These are phyloP conservation scores for Synergus gifuensis DNA, from an alignment of 2,888 invertebrate species.

Conservation along the genomic window DNA sequence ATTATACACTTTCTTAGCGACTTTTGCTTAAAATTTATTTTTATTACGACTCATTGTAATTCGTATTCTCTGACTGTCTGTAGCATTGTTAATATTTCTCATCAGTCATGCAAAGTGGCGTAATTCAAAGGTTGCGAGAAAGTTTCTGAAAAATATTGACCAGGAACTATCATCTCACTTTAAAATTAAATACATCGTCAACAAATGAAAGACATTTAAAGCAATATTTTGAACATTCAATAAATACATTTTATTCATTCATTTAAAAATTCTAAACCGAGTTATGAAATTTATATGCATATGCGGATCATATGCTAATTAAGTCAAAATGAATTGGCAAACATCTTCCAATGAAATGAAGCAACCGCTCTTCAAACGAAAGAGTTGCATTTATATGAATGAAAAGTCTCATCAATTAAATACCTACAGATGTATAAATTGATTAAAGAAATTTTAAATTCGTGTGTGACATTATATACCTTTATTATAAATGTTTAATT, in stretches of 20 bases:
- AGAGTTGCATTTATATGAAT: background rate
- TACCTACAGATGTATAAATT: background rate
- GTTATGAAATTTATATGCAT: conserved; percentile 1
- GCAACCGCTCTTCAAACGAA: background rate
- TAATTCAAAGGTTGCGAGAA: conserved; percentile 29
- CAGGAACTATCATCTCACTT: background rate
- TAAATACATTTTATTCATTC: conserved; percentile 3
- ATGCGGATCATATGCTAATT: conserved; percentile 18
- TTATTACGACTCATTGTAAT: conserved; percentile 28
- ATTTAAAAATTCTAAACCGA: background rate
- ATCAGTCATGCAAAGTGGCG: conserved; percentile 39
- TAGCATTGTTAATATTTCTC: conserved; percentile 38
- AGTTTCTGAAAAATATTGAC: conserved; percentile 31
- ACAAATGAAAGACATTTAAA: background rate
- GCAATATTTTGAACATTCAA: background rate
- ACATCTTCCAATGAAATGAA: conserved; percentile 6
- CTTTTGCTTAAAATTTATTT: conserved; percentile 35
- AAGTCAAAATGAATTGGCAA: conserved; percentile 5
- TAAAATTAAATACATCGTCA: background rate
- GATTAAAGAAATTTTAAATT: background rate
- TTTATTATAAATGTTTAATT: no score
- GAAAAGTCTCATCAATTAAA: background rate
- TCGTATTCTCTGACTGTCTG: conserved; percentile 38
- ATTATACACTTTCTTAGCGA: conserved; percentile 36
- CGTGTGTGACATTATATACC: no score